phyloP scores from a whole-genome alignment of 2,797 vertebrate genomes.

The Aldrovandia affinis region DNA sequence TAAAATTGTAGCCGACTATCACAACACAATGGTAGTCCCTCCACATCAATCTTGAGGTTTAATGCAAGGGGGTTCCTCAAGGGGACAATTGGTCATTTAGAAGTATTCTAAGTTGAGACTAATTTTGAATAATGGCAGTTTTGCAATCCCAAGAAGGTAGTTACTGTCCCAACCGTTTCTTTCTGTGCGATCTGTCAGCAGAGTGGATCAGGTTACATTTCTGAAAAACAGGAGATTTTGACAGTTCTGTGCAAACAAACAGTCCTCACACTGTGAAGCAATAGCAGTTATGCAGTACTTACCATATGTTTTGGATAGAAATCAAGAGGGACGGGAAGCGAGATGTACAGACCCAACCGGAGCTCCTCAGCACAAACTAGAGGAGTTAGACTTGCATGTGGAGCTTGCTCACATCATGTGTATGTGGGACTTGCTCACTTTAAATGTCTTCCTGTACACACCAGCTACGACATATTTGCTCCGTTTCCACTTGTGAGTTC shows the following conservation, averaged over 20 bases:
- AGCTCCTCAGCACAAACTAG: not conserved
- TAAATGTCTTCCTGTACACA: not conserved
- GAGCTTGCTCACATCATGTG: not conserved
- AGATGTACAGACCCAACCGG: not conserved
- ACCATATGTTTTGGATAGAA: not conserved
- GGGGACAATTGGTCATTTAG: no score
- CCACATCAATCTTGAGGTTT: not conserved
- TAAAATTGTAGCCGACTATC: not conserved
- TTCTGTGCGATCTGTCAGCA: not conserved
- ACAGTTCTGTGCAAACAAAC: not conserved
- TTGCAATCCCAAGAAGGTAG: constrained; percentile 17
- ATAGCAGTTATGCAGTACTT: not conserved
- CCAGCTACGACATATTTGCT: not conserved
- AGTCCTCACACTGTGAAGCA: not conserved
- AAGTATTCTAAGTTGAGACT: not conserved
- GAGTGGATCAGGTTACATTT: constrained; percentile 22
- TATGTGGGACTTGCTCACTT: not conserved
- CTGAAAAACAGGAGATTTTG: constrained; percentile 28
- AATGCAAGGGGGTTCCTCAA: no score
- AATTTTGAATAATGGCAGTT: not conserved
- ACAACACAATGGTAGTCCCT: not conserved
- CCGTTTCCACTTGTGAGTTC: not conserved
- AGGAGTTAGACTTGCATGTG: not conserved
- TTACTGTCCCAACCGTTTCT: constrained; percentile 4
- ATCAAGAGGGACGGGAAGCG: not conserved